Conservation (phyloP, 2,797 vertebrate genomes). For the Octomys mimax region DNA sequence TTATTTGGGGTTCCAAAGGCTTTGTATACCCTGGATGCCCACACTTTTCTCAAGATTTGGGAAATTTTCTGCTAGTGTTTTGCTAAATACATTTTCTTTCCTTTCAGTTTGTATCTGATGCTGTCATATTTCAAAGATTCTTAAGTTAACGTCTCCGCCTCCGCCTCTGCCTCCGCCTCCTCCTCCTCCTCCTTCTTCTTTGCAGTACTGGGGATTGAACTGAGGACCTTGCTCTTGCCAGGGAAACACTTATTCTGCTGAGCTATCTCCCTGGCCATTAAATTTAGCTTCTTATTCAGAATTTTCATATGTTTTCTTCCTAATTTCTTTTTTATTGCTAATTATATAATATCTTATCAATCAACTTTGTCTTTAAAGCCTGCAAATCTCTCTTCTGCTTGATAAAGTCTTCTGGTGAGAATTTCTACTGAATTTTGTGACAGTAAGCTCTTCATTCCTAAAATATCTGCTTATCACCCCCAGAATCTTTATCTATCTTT, state of each 20-base stretch:
- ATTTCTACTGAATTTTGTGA: neutral
- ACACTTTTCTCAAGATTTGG: neutral
- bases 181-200: too few relatives aligned
- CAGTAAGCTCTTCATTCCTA: neutral
- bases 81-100: neutral
- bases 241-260: too few relatives aligned
- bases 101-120: neutral
- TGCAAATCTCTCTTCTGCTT: neutral
- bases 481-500: neutral
- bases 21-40: neutral
- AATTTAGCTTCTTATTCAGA: neutral
- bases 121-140: neutral
- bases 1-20: neutral
- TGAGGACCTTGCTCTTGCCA: too few relatives aligned
- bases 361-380: neutral
- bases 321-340: neutral
- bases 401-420: neutral
- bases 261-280: neutral
- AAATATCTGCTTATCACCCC: neutral
- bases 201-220: too few relatives aligned
- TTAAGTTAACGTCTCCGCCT: too few relatives aligned
- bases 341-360: neutral
- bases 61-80: neutral
- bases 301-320: neutral
- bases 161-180: too few relatives aligned